Conservation (phyloP, 2,113 vertebrate species). For the Pogonocichla stellata region DNA sequence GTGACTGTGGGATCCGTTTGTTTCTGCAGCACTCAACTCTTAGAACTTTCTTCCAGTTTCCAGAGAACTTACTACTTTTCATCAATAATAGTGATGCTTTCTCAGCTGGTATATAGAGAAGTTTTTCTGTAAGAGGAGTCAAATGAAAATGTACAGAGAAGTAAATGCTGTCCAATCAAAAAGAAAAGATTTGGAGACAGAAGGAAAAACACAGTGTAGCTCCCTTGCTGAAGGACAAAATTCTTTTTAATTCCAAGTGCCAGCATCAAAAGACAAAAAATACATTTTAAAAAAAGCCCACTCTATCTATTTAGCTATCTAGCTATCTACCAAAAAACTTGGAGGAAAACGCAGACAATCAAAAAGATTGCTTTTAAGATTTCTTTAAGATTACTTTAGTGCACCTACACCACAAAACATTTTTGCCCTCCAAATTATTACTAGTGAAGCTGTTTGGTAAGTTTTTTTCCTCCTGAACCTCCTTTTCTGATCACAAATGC, state of each 20-base stretch:
- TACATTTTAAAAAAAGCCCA: neutral
- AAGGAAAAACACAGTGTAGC: neutral
- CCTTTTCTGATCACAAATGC: conserved; percentile 32
- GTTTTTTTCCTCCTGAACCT: neutral
- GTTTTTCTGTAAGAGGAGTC: neutral
- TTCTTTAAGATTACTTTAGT: neutral
- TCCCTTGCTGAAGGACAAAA: neutral
- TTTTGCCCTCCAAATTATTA: neutral
- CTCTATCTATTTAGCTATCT: neutral
- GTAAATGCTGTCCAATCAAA: neutral
- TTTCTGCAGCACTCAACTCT: neutral
- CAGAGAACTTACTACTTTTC: neutral
- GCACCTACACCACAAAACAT: neutral
- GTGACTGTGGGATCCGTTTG: neutral
- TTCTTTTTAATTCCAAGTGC: neutral
- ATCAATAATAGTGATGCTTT: neutral
- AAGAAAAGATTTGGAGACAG: neutral
- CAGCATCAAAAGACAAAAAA: neutral
- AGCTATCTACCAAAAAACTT: neutral
- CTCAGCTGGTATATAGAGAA: neutral
- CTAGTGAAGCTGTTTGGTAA: neutral
- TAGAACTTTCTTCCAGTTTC: neutral
- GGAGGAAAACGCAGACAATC: neutral
- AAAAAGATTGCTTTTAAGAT: neutral
- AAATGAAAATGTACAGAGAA: neutral